Base-by-base conservation (phyloP, 2,797 vertebrate species). In the Sebastes melanostomus region DNA sequence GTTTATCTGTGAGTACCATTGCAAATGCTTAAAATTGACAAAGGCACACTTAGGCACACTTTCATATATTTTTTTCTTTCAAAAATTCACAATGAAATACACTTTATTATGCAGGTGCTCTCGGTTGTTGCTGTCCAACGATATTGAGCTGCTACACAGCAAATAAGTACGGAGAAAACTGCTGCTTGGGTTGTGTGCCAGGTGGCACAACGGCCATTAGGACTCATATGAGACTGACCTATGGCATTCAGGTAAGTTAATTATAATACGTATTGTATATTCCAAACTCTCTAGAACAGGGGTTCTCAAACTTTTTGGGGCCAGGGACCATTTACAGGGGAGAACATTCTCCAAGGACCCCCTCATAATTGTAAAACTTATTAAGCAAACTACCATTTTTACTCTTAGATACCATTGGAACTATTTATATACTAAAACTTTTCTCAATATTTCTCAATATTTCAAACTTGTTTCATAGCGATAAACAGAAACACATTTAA, bases 221-320 rank as follows among this genome's bases (percentile, higher is more conserved):
- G 81, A 97, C 96, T 73, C 96, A 97, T 30, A 97, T 97, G 96
- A 95, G 97, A 65, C 89, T 97, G 82, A 96, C 97, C 1, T 97
- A 97, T 42, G 96, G 96, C 46, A 97, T 97, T 75, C 93, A 96
- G 92, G 94, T 95, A 82, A 58, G 85, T 77, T n/a, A 20, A 4
- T 36, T 1, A 24, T 34, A 27, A 16, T 36, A 5, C 10, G 27
- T 24, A 20, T 3, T 34, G 8, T 25, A 55, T 16, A 11, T 20
- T 77, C 3, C 6, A 77, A 32, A 69, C 25, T 66, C 38, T 30
- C 62, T 4, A 38, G 16, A 50, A 50, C 42, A 20, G 18, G 16
- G 42, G 7, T 50, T 50, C 42, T 50, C 42, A 50, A 50, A 50
- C 42, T 20, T 50, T 50, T 50, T 50, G 7, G 16, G 42, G 3